phyloP scores from a whole-genome alignment of 1,140 invertebrate genomes.

The Danaus melanippus region DNA sequence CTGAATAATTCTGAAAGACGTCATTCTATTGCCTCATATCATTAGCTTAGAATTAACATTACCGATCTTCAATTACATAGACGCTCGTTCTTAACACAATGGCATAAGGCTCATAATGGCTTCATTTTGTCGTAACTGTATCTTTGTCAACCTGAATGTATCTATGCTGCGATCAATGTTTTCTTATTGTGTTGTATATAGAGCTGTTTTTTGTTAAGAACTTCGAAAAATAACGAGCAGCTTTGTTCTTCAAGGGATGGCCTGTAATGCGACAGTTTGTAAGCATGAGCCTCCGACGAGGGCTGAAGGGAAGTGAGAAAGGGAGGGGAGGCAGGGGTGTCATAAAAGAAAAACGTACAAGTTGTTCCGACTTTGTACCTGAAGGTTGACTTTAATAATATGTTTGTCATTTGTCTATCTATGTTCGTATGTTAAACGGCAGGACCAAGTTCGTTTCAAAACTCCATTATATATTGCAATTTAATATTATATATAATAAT shows the following conservation, averaged over 20 bases:
- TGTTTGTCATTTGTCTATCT: constrained; percentile 25
- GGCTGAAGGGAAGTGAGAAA: constrained; percentile 23
- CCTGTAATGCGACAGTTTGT: constrained; percentile 69
- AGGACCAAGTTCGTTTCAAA: too few relatives aligned
- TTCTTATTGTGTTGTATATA: constrained; percentile 27
- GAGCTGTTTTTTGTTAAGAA: constrained; percentile 32
- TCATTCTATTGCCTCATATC: constrained; percentile 49
- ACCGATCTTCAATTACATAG: constrained; percentile 25
- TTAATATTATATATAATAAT: too few relatives aligned
- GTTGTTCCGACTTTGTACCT: constrained; percentile 46
- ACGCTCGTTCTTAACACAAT: constrained; percentile 23
- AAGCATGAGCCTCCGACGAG: constrained; percentile 62
- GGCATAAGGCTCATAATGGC: constrained; percentile 35
- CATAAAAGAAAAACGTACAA: constrained; percentile 57
- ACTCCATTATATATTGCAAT: too few relatives aligned
- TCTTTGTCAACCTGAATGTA: constrained; percentile 26
- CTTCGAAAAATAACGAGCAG: constrained; percentile 16
- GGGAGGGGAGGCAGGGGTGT: too few relatives aligned
- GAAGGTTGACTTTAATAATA: constrained; percentile 52
- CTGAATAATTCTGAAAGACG: constrained; percentile 46
- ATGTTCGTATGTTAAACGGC: too few relatives aligned
- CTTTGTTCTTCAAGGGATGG: constrained; percentile 46
- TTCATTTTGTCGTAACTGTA: constrained; percentile 26
- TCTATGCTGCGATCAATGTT: constrained; percentile 18
- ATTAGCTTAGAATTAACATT: constrained; percentile 64